Evolutionary conservation across 2,888 invertebrate species (phyloP).

Genomic region (Drosophila rellima): DNA sequence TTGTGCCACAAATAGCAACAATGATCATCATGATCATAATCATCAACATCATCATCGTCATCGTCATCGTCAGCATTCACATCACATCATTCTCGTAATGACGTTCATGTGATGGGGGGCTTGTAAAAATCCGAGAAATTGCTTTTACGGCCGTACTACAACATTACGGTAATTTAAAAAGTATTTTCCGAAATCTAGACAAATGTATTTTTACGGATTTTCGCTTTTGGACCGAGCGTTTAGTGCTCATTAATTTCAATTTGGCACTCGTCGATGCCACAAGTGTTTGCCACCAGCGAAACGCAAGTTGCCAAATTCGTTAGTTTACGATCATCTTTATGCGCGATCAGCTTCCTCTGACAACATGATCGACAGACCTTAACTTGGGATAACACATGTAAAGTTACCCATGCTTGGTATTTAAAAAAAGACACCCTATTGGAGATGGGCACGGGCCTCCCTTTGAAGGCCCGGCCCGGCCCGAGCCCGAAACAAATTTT

Average conservation of each 20-base stretch:
- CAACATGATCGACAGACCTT: slow-evolving; percentile 5
- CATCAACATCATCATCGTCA: not conserved
- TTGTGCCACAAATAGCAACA: slow-evolving; percentile 62
- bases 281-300: slow-evolving; percentile 28
- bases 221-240: slow-evolving; percentile 23
- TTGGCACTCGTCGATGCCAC: slow-evolving; percentile 39
- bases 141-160: slow-evolving; percentile 43
- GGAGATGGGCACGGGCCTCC: too few relatives aligned
- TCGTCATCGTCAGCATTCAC: too few relatives aligned
- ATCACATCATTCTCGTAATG: slow-evolving; percentile 8
- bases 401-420: not conserved
- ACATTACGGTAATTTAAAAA: slow-evolving; percentile 65
- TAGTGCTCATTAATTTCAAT: slow-evolving; percentile 49
- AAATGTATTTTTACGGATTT: slow-evolving; percentile 60
- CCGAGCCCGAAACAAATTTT: too few relatives aligned
- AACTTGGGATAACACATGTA: not conserved
- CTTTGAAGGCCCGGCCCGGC: too few relatives aligned
- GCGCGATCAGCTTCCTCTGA: not conserved
- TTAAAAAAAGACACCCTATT: too few relatives aligned
- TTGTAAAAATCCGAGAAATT: slow-evolving; percentile 42
- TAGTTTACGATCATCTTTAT: slow-evolving; percentile 12
- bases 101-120: slow-evolving; percentile 20
- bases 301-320: slow-evolving; percentile 8
- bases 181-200: slow-evolving; percentile 57
- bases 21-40: slow-evolving; percentile 10